Evolutionary conservation across 64 coral and sea anemone genomes (phyloP), one percentile per base, ranked within the genome.

Genomic region (Pocillopora damicornis): DNA sequence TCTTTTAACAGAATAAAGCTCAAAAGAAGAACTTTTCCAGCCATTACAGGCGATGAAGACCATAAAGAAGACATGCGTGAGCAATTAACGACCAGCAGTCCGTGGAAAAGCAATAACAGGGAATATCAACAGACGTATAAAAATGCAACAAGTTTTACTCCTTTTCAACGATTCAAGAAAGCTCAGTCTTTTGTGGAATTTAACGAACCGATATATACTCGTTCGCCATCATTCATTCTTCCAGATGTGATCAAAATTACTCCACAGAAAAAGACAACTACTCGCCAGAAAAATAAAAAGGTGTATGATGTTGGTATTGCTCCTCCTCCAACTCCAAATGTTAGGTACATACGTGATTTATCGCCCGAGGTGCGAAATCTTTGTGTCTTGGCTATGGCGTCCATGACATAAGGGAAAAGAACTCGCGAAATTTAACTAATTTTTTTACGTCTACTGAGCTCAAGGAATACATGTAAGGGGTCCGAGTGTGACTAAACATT

Each of bases 211-310:
- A 45, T 13, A 13, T 62, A 1, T 88, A 59, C 58, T 18, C 61
- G 37, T 35, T 63, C 73, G 13, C 60, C 86, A 13, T 26, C 73
- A 5, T 37, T 61, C 63, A 76, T 88, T 34, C 60, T 58, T 16
- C 86, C 86, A 2, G 73, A 88, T 42, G 75, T 88, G 1, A 88
- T 88, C 12, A 88, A 88, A 61, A 88, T 88, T n/a, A 76, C 61
- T 64, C 86, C 86, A 42, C 59, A 56, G 75, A 77, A 23, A 78
- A 88, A 88, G 86, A 65, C 59, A 14, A 88, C 18, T 13, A 20
- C 60, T 15, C 57, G 58, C 64, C 34, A n/a, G 22, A 88, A 88
- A 35, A 13, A 2, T 20, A 38, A 56, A 26, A 18, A 26, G 64
- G 22, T 42, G 7, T 64, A 75, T 5, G 73, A 88, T 37, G 56